phyloP scores from a whole-genome alignment of 2,113 vertebrate species.

The Tursiops truncatus region DNA sequence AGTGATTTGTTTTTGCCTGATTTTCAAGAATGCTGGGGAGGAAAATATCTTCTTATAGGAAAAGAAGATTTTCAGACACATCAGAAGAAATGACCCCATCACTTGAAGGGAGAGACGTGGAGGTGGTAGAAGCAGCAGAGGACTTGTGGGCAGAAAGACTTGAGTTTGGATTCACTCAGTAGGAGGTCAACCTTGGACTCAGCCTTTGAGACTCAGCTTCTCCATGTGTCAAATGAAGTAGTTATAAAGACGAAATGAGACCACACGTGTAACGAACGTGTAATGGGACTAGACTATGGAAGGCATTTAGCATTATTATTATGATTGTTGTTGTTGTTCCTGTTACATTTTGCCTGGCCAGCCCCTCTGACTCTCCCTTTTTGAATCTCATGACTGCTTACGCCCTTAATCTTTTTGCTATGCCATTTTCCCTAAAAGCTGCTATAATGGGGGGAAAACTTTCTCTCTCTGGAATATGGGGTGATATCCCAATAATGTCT shows the following conservation, averaged over 20 bases:
- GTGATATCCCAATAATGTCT: neutral
- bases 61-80: neutral
- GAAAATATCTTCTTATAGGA: neutral
- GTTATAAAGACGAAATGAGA: neutral
- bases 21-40: neutral
- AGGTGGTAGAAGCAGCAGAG: neutral
- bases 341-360: neutral
- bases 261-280: fast-evolving
- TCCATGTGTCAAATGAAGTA: neutral
- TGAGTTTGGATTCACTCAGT: neutral
- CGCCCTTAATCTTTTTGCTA: neutral
- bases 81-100: neutral
- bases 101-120: neutral
- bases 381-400: neutral
- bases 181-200: neutral
- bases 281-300: neutral
- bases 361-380: neutral
- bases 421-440: neutral
- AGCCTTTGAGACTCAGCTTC: neutral
- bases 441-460: neutral
- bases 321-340: neutral
- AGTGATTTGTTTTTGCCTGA: neutral
- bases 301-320: neutral
- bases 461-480: neutral
- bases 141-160: neutral